These are phyloP conservation scores for Himalopsyche tibetana DNA, from an alignment of 2,888 invertebrate genomes.

Conservation along the genomic window DNA sequence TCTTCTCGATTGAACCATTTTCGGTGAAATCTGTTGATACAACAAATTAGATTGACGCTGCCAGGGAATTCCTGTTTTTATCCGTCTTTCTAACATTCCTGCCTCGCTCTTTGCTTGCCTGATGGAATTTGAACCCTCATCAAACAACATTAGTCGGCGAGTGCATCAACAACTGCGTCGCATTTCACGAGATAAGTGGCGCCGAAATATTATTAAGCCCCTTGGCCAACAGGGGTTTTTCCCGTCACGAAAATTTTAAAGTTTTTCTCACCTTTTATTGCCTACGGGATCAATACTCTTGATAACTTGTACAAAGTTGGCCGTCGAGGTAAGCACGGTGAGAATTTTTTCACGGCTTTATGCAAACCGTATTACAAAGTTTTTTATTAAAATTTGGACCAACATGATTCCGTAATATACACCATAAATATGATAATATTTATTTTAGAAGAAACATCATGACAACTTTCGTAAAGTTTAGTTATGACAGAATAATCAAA, in stretches of 20 bases:
- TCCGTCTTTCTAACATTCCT: slow-evolving; percentile 11
- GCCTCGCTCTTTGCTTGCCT: slow-evolving; percentile 28
- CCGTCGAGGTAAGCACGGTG: slow-evolving; percentile 4
- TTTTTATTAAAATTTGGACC: not conserved
- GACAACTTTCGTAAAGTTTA: no score
- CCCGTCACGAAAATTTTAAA: not conserved
- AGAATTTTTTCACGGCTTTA: slow-evolving; percentile 2
- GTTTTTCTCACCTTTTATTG: slow-evolving; percentile 35
- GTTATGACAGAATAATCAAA: no score
- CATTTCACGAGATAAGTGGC: slow-evolving; percentile 45
- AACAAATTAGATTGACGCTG: slow-evolving; percentile 39
- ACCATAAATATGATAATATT: no score
- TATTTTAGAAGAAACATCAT: no score
- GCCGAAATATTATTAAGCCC: slow-evolving; percentile 49
- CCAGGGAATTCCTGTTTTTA: slow-evolving; percentile 28
- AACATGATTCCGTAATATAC: no score
- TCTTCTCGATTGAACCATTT: slow-evolving; percentile 41
- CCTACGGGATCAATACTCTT: slow-evolving; percentile 37
- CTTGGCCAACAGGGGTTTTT: not conserved
- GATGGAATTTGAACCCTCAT: slow-evolving; percentile 45
- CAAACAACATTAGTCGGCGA: slow-evolving; percentile 49
- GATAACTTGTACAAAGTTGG: not conserved
- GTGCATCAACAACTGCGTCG: slow-evolving; percentile 51
- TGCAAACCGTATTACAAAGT: not conserved
- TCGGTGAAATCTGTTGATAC: slow-evolving; percentile 42